phyloP scores from a whole-genome alignment of 2,888 invertebrate genomes.

The Andrena minutula region DNA sequence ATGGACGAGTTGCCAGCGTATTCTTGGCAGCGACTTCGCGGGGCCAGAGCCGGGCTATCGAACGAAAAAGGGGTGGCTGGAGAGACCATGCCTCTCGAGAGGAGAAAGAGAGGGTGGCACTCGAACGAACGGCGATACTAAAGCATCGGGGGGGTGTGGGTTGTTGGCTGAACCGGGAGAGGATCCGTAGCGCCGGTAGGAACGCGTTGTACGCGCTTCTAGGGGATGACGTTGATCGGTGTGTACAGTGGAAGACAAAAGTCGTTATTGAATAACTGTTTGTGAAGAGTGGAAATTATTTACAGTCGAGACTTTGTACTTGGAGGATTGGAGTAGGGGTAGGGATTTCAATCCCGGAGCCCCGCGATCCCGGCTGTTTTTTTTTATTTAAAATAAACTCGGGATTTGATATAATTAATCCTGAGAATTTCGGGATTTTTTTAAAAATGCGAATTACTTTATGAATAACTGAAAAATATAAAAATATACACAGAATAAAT shows the following conservation, averaged over 20 bases:
- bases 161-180: conserved; percentile 71
- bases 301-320: neutral
- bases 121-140: conserved; percentile 68
- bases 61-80: conserved; percentile 52
- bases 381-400: no score
- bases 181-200: conserved; percentile 53
- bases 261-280: neutral
- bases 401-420: no score
- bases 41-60: conserved; percentile 63
- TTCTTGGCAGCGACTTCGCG: conserved; percentile 81
- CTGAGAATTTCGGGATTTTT: no score
- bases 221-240: conserved; percentile 22
- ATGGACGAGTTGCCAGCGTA: conserved; percentile 80
- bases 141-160: conserved; percentile 55
- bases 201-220: conserved; percentile 43
- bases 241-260: neutral
- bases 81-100: conserved; percentile 27
- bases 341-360: no score
- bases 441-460: no score
- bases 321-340: no score
- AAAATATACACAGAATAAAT: no score
- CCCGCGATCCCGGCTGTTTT: no score
- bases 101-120: conserved; percentile 55
- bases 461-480: no score
- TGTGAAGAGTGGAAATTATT: neutral